phyloP scores from a whole-genome alignment of 2,113 vertebrate genomes.

The Ictalurus punctatus region DNA sequence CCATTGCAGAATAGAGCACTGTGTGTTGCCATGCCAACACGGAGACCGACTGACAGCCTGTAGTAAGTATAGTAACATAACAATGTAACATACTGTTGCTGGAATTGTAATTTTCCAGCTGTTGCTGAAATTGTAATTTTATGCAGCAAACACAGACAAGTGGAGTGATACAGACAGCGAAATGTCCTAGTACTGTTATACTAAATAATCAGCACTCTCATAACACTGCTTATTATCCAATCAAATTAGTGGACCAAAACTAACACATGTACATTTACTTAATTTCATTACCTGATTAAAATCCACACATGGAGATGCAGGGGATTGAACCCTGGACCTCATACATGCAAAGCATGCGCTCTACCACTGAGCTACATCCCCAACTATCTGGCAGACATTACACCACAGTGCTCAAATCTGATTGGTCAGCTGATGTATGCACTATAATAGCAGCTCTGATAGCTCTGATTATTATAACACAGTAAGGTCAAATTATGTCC shows the following conservation, averaged over 20 bases:
- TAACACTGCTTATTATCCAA: not conserved
- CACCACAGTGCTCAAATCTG: too few species aligned
- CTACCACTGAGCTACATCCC: not conserved
- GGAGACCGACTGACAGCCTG: too few species aligned
- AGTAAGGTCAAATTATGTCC: too few species aligned
- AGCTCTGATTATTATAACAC: too few species aligned
- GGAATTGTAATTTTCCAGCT: too few species aligned
- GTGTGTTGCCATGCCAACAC: too few species aligned
- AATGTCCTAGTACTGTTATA: not conserved
- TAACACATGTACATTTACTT: not conserved
- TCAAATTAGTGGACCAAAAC: not conserved
- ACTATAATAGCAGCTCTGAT: too few species aligned
- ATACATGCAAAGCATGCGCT: not conserved
- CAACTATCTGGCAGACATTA: too few species aligned
- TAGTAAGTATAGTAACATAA: not conserved
- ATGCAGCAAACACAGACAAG: not conserved
- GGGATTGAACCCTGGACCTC: not conserved
- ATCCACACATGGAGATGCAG: not conserved
- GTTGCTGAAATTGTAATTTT: too few species aligned
- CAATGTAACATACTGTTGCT: too few species aligned
- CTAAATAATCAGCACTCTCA: not conserved
- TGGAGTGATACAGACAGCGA: not conserved
- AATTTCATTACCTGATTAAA: not conserved
- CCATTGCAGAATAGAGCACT: too few species aligned
- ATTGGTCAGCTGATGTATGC: too few species aligned